Conservation (phyloP, 2,113 vertebrate species). For the Coregonus clupeaformis region DNA sequence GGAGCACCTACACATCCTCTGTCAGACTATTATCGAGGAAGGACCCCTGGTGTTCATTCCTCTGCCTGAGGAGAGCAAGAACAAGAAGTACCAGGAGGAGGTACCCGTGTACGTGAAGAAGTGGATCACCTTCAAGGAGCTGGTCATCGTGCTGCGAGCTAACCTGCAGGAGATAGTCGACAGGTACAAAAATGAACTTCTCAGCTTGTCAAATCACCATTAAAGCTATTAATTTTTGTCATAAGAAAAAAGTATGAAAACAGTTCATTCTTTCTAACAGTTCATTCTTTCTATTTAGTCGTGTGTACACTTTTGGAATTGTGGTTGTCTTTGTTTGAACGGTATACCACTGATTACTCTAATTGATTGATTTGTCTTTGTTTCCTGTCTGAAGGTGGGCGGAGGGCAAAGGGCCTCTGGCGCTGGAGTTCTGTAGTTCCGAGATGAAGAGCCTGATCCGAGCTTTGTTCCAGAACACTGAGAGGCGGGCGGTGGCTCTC, state of each 20-base stretch:
- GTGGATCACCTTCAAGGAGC: slow-evolving; percentile 90
- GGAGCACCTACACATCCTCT: slow-evolving; percentile 85
- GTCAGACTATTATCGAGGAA: slow-evolving; percentile 86
- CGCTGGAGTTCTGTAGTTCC: slow-evolving; percentile 83
- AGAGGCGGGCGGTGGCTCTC: slow-evolving; percentile 88
- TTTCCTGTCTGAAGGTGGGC: slow-evolving; percentile 81
- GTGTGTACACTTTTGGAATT: not conserved
- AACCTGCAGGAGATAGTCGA: slow-evolving; percentile 93
- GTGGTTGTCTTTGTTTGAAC: not conserved
- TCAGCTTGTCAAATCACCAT: no score
- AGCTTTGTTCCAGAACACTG: slow-evolving; percentile 97
- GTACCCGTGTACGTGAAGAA: slow-evolving; percentile 86
- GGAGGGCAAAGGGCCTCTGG: slow-evolving; percentile 93
- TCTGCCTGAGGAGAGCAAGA: slow-evolving; percentile 82
- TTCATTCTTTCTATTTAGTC: no score
- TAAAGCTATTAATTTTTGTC: not conserved
- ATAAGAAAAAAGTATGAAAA: not conserved
- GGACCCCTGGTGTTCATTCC: slow-evolving; percentile 89
- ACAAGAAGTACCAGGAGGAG: slow-evolving; percentile 89
- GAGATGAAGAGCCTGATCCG: slow-evolving; percentile 93
- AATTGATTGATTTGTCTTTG: not conserved
- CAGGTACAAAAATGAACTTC: slow-evolving; percentile 68
- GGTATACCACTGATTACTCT: not conserved
- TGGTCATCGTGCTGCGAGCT: slow-evolving; percentile 87
- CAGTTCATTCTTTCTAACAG: no score